A percentile compares a stretch with the other conserved stretches of the same genome.
These are phyloP conservation scores for Champsocephalus gunnari DNA, from an alignment of 2,797 vertebrate species.

Conservation along the genomic window DNA sequence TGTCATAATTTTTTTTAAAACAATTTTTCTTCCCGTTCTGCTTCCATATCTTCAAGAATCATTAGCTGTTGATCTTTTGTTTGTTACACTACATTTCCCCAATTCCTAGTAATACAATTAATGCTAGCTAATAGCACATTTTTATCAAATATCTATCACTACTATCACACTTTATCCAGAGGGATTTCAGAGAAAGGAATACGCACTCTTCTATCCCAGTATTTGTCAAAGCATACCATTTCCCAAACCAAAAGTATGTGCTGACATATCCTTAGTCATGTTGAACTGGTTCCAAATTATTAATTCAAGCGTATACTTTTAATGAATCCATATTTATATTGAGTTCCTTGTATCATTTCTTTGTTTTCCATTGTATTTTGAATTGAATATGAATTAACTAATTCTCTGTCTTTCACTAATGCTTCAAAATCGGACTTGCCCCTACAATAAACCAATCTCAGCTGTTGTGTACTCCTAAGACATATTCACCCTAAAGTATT, in stretches of 20 bases:
- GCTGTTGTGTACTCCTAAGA: neutral
- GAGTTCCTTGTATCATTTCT: neutral
- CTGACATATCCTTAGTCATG: neutral
- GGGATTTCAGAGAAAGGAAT: neutral
- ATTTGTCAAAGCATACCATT: neutral
- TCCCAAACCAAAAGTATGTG: neutral
- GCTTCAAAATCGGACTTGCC: neutral
- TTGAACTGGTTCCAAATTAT: neutral
- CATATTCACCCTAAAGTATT: neutral
- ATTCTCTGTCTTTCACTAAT: neutral
- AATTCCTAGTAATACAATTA: neutral
- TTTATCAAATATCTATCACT: neutral
- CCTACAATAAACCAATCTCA: neutral
- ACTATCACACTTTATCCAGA: neutral
- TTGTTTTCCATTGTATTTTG: neutral
- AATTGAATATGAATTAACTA: neutral
- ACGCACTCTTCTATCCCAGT: neutral
- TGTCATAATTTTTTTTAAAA: neutral
- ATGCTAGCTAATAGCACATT: neutral
- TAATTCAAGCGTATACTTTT: neutral
- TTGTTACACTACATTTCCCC: neutral
- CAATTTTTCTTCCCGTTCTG: neutral
- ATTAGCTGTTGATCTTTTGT: neutral
- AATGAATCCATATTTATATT: neutral
- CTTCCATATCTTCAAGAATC: neutral